Evolutionary conservation across 2,888 invertebrate species (phyloP).

Genomic region (Dastarcus helophoroides): DNA sequence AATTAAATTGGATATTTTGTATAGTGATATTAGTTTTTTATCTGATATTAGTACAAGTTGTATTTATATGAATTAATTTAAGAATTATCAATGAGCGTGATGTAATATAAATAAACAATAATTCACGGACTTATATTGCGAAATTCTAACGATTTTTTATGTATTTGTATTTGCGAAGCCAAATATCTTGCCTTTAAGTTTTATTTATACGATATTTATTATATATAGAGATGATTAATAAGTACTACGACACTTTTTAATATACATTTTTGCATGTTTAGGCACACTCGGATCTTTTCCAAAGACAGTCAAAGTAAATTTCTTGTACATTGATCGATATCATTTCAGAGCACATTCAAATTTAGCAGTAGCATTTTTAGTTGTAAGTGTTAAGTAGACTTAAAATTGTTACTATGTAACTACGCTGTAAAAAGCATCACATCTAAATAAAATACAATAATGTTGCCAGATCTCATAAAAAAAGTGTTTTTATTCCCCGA

Average conservation of each 20-base stretch:
- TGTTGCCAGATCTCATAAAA: conserved; percentile 55
- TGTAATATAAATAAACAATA: not conserved
- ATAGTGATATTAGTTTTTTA: conserved; percentile 29
- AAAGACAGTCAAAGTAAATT: conserved; percentile 27
- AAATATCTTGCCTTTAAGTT: conserved; percentile 24
- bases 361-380: conserved; percentile 53
- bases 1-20: conserved; percentile 16
- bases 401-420: conserved; percentile 61
- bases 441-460: conserved; percentile 53
- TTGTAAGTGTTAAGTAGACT: conserved; percentile 54
- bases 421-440: conserved; percentile 55
- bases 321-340: conserved; percentile 35
- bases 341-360: conserved; percentile 38
- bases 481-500: too few species aligned
- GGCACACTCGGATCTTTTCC: conserved; percentile 29
- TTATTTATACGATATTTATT: conserved; percentile 22
- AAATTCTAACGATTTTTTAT: not conserved
- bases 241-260: conserved; percentile 22
- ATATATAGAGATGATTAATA: conserved; percentile 18
- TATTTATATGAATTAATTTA: too few species aligned
- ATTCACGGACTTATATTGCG: not conserved
- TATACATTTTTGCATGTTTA: conserved; percentile 26
- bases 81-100: too few species aligned
- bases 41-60: conserved; percentile 18
- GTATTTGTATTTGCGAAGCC: conserved; percentile 16